Evolutionary conservation across 2,797 vertebrate species (phyloP), one percentile per base, ranked within the genome.

Genomic region (Hippopotamyrus pictus): DNA sequence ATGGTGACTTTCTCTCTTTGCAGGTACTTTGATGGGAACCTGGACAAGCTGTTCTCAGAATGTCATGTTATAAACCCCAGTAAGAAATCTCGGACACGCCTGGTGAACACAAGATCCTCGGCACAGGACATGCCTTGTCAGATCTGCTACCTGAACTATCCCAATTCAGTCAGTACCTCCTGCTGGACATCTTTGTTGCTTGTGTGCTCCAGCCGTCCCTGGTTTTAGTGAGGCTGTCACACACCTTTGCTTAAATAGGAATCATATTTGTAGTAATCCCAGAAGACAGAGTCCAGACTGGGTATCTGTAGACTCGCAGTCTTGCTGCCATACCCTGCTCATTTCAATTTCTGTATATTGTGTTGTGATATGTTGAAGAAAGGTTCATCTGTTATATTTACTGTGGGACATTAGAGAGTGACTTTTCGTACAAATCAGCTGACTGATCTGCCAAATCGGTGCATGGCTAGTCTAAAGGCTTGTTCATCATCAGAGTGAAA

Each of bases 21-120:
- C 95, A 99, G 99, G 96, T 99, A 99, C 96, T 99, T 99, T 62
- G 99, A 99, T 94, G 99, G 99, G 90, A 99, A 99, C 94, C 95
- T 99, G 96, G 99, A 99, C 96, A 99, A 99, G 95, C 97, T 99
- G 92, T 99, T 99, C 95, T 98, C 99, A 4, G 99, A 99, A 95
- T 99, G 99, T 97, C 99, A 99, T 69, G 99, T 99, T 93, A 99
- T 99, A 95, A 99, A 99, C 94, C 99, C 99, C 91, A 99, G 98
- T 95, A 99, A 99, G 97, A 99, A 99, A 95, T 98, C 98, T 90
- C 96, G 98, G 92, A 98, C 97, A 82, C 98, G 98, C 93, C 98
- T 98, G 93, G 98, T 99, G 97, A 99, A 98, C 95, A 99, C 99
- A 88, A 97, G 98, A 92, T 99, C 99, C 11, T 98, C 99, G 57